Evolutionary conservation across 2,888 invertebrate species (phyloP).

Genomic region (Nephrotoma guestfalica): DNA sequence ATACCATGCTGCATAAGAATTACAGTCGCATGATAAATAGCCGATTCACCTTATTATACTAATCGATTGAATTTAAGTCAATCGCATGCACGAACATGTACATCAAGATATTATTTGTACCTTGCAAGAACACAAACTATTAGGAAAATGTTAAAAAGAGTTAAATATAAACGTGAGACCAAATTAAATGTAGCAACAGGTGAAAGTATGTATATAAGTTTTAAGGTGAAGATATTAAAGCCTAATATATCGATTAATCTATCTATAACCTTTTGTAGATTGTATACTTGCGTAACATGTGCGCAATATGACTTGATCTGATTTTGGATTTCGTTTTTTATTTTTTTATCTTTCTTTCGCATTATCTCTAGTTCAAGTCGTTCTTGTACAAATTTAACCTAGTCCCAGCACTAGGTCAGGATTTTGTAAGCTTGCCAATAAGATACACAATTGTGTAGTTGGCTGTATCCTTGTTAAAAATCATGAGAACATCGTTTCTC

Average conservation of each 20-base stretch:
- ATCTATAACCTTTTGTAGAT: neutral
- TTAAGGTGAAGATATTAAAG: neutral
- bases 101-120: neutral
- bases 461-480: too few relatives aligned
- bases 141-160: neutral
- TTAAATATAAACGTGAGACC: neutral
- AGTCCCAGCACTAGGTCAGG: too few relatives aligned
- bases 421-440: too few relatives aligned
- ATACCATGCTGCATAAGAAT: neutral
- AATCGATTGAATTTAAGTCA: neutral
- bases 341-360: too few relatives aligned
- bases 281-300: neutral
- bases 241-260: neutral
- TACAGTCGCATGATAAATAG: neutral
- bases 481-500: too few relatives aligned
- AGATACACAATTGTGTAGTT: too few relatives aligned
- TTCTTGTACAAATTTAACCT: too few relatives aligned
- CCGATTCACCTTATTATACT: neutral
- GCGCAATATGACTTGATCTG: neutral
- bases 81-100: neutral
- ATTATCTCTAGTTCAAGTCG: too few relatives aligned
- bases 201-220: neutral
- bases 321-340: too few relatives aligned
- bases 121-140: neutral
- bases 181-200: neutral